Evolutionary conservation across 1,140 invertebrate species (phyloP).

Genomic region (Conus ventricosus): DNA sequence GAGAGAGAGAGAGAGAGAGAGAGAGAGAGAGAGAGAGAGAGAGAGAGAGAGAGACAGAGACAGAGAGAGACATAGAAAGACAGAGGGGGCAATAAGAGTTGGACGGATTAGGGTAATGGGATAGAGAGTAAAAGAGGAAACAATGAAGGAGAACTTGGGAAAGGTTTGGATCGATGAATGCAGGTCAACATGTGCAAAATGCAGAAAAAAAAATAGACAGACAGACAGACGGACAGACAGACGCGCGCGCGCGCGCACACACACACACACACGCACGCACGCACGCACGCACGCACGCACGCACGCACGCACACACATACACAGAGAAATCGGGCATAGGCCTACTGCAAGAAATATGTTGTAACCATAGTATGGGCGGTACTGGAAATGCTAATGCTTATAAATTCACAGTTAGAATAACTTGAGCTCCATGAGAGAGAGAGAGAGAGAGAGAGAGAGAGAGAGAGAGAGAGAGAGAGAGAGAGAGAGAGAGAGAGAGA

Average conservation of each 20-base stretch:
- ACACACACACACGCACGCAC: neutral
- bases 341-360: too few species aligned
- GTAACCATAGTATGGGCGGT: too few species aligned
- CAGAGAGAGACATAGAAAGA: slow-evolving; percentile 22
- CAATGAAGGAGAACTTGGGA: neutral
- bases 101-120: neutral
- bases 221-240: too few species aligned
- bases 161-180: neutral
- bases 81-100: neutral
- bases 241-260: neutral
- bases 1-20: slow-evolving; percentile 22
- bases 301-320: too few species aligned
- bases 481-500: too few species aligned
- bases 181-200: neutral
- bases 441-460: too few species aligned
- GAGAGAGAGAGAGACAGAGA: neutral
- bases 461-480: too few species aligned
- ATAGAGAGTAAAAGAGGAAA: neutral
- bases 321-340: too few species aligned
- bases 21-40: slow-evolving; percentile 14
- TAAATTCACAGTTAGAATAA: too few species aligned
- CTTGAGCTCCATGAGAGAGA: too few species aligned
- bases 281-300: neutral
- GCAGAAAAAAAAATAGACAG: neutral
- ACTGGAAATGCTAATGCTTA: too few species aligned